These are phyloP conservation scores for Resseliella maxima DNA, from an alignment of 2,888 invertebrate genomes.

Conservation along the genomic window DNA sequence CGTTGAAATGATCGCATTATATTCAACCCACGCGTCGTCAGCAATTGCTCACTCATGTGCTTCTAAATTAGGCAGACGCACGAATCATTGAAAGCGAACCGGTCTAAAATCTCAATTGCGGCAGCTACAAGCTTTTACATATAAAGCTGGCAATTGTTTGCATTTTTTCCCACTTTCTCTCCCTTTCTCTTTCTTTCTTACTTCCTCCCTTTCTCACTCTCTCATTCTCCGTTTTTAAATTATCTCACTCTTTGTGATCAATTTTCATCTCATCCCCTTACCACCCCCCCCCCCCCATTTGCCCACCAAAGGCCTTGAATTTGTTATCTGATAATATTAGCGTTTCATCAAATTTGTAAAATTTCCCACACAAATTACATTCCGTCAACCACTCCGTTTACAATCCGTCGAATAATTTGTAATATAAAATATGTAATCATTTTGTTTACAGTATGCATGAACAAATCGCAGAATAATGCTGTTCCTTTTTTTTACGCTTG, in stretches of 20 bases:
- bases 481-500: not conserved
- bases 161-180: no score
- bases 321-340: constrained; percentile 36
- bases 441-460: not conserved
- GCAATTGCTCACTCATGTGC: no score
- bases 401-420: not conserved
- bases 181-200: no score
- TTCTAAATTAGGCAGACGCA: no score
- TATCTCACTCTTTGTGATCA: not conserved
- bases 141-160: not conserved
- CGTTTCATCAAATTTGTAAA: not conserved
- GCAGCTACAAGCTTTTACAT: not conserved
- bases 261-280: no score
- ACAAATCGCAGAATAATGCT: not conserved
- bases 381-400: not conserved
- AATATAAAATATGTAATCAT: not conserved
- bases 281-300: no score
- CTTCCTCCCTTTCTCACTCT: no score
- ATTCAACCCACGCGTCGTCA: not conserved
- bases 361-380: constrained; percentile 13
- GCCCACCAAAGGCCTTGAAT: not conserved
- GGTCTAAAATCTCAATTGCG: no score
- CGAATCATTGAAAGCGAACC: no score
- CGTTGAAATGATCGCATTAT: not conserved
- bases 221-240: no score